Percentiles rank a stretch among this genome's conserved stretches.
phyloP scores from a whole-genome alignment of 2,113 vertebrate species.

The Salvator merianae region DNA sequence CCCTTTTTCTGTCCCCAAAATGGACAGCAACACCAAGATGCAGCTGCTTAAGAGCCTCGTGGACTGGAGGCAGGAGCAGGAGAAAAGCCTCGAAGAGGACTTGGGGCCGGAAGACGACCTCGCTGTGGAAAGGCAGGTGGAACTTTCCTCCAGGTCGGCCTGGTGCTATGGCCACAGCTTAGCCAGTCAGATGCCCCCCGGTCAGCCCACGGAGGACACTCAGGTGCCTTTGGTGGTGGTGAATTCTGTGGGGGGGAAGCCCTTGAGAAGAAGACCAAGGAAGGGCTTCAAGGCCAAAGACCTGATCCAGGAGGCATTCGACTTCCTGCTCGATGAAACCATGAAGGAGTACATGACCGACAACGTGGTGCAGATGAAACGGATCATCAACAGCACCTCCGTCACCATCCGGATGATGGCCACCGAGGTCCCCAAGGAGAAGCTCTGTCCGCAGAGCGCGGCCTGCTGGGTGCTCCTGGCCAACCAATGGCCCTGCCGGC shows the following conservation, averaged over 20 bases:
- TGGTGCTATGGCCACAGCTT: background rate
- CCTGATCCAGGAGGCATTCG: slow-evolving; percentile 26
- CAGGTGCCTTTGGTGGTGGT: background rate
- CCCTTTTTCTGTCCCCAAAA: slow-evolving; percentile 78
- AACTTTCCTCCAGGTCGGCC: background rate
- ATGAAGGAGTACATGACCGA: slow-evolving; percentile 72
- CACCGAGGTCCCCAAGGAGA: slow-evolving; percentile 32
- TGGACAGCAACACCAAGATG: slow-evolving; percentile 67
- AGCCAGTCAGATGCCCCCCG: background rate
- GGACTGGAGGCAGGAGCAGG: background rate
- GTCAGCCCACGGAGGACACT: background rate
- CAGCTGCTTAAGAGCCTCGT: slow-evolving; percentile 65
- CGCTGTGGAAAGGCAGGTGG: background rate
- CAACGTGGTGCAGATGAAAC: slow-evolving; percentile 78
- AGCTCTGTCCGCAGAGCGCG: slow-evolving; percentile 59
- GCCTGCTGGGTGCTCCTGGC: slow-evolving; percentile 81
- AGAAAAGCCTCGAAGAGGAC: slow-evolving; percentile 14
- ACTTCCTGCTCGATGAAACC: slow-evolving; percentile 6
- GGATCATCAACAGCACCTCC: slow-evolving; percentile 77
- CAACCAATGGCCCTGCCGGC: slow-evolving; percentile 82
- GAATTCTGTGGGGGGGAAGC: background rate
- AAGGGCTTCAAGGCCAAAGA: slow-evolving; percentile 36
- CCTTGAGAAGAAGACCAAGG: background rate
- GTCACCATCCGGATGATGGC: slow-evolving; percentile 76
- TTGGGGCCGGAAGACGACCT: background rate